Evolutionary conservation across 2,797 vertebrate species (phyloP), one percentile per base, ranked within the genome.

Genomic region (Ctenosaura bakeri): DNA sequence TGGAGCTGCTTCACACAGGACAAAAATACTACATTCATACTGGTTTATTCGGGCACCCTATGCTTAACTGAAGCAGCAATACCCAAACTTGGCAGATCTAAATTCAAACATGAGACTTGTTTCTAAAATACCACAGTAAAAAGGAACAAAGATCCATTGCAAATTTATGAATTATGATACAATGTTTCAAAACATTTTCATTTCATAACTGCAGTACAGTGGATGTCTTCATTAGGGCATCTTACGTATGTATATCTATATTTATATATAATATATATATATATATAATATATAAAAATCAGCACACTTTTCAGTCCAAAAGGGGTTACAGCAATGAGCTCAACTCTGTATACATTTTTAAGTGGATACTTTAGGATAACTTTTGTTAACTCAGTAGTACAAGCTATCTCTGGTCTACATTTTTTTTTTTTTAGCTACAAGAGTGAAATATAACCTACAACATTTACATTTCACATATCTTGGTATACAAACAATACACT

Each of bases 91-190:
- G 97, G 96, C 97, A 98, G 96, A 97, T 96, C 97, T 98, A 98
- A 96, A 96, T 97, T 97, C 97, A 98, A 97, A 97, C 95, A 97
- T 96, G 97, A 98, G 97, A 98, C 97, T 97, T 97, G 94, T 96
- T 96, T 98, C 98, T 98, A 98, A 98, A 98, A 98, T 98, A 98
- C 98, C 98, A 99, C 98, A 98, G 97, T 98, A 98, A 98, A 98
- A 98, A 97, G 96, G 97, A 98, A 98, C 97, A 97, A 98, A 98
- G 97, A 98, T 96, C 96, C 97, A 98, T 97, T 97, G 98, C 96
- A 98, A 98, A 98, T 97, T 95, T 97, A 98, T 98, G 97, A 97
- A 97, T 97, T 98, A 98, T 98, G 97, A 98, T 98, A 98, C 98
- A 98, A 97, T 96, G 96, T 97, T 97, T 97, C 96, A 96, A 97